Conservation (phyloP, 2,888 invertebrate genomes). For the Melinaea menophilus region DNA sequence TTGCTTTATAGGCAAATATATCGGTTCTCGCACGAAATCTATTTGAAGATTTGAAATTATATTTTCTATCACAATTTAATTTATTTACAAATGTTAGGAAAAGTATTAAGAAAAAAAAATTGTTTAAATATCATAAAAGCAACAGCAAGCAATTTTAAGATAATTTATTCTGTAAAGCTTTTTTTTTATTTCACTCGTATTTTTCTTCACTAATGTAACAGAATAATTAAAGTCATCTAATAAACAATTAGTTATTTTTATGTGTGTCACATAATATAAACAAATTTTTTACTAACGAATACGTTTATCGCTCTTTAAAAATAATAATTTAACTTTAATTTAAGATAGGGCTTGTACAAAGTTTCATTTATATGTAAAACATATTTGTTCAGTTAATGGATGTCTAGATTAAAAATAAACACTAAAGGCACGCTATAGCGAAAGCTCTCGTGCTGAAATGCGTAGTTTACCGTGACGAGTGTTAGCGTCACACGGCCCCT, state of each 20-base stretch:
- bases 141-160: neutral
- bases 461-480: slow-evolving; percentile 20
- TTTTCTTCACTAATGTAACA: neutral
- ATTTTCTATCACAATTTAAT: no score
- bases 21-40: no score
- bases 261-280: no score
- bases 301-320: no score
- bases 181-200: neutral
- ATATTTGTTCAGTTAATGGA: slow-evolving; percentile 20
- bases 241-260: neutral
- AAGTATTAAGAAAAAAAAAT: no score
- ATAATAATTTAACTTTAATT: no score
- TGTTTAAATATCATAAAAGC: no score
- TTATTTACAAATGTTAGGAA: no score
- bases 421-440: slow-evolving; percentile 21
- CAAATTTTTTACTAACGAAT: no score
- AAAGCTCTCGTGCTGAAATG: slow-evolving; percentile 23
- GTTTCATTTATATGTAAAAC: no score
- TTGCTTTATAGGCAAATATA: neutral
- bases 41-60: no score
- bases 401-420: slow-evolving; percentile 26
- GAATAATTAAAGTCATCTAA: slow-evolving; percentile 9
- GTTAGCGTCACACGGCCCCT: slow-evolving; percentile 20
- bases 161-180: neutral
- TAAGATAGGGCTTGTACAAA: no score